Evolutionary conservation across 1,140 invertebrate species (phyloP).

Genomic region (Eriosoma lanigerum): DNA sequence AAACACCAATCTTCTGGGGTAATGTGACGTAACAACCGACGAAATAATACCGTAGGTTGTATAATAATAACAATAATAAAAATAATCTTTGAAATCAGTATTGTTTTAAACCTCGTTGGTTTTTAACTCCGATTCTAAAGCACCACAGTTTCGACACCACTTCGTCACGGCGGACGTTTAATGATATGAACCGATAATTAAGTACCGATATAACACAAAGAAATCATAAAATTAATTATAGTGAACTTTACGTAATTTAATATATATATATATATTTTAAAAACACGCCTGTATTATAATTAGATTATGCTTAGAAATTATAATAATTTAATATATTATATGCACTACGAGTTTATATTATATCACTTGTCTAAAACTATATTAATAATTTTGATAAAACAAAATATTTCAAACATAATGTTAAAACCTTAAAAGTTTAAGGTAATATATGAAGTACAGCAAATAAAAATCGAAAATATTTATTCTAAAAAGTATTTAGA

Average conservation of each 20-base stretch:
- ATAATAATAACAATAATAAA: not conserved
- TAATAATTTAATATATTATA: too few species aligned
- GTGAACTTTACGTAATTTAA: too few species aligned
- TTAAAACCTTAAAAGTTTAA: not conserved
- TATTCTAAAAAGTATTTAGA: too few species aligned
- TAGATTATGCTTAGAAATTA: not conserved
- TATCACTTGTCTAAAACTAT: not conserved
- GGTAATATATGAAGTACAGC: too few species aligned
- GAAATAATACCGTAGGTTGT: slow-evolving; percentile 17
- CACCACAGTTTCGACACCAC: not conserved
- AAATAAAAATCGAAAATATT: too few species aligned
- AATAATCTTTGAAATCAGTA: slow-evolving; percentile 38
- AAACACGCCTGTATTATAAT: not conserved
- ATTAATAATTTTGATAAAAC: too few species aligned
- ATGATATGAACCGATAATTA: slow-evolving; percentile 12
- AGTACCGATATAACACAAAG: too few species aligned
- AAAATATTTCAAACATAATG: not conserved
- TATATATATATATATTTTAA: too few species aligned
- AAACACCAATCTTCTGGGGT: slow-evolving; percentile 21
- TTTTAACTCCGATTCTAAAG: not conserved
- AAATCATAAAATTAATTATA: too few species aligned
- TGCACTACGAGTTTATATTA: too few species aligned
- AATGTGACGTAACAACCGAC: slow-evolving; percentile 2
- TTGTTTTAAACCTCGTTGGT: slow-evolving; percentile 29
- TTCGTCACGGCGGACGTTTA: not conserved